Conservation (phyloP, 2,113 vertebrate genomes). For the Typhlomys cinereus region DNA sequence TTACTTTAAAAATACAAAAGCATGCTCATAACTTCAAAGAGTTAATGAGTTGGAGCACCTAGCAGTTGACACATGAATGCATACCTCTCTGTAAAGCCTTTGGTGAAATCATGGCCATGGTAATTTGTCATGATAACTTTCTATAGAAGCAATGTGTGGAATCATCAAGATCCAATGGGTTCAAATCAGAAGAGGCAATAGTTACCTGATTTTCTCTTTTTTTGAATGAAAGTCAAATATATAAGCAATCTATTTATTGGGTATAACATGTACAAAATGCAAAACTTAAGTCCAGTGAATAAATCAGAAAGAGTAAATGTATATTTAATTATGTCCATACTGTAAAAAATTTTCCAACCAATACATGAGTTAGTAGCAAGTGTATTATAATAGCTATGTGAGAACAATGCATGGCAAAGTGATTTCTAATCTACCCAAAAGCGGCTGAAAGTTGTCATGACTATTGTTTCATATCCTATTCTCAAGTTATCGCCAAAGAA, state of each 20-base stretch:
- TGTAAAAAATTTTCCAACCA: not conserved
- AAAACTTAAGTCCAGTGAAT: not conserved
- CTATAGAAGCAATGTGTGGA: not conserved
- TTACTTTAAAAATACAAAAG: not conserved
- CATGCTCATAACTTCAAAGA: too few species aligned
- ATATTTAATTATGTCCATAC: not conserved
- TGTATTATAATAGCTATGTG: constrained; percentile 8
- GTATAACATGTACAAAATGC: not conserved
- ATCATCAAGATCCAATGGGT: not conserved
- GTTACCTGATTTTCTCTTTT: not conserved
- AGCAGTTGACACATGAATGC: not conserved
- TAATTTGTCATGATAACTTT: not conserved
- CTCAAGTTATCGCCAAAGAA: constrained; percentile 28
- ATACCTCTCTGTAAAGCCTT: not conserved
- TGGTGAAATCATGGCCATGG: not conserved
- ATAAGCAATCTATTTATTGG: not conserved
- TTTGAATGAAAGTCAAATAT: not conserved
- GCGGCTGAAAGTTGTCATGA: not conserved
- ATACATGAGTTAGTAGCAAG: not conserved
- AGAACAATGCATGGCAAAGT: not conserved
- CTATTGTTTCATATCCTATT: not conserved
- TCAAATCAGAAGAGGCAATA: not conserved
- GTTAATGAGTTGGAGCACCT: too few species aligned
- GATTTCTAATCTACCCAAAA: constrained; percentile 10
- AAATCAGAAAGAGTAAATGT: not conserved